These are phyloP conservation scores for Leptopilina myrica DNA, from an alignment of 2,888 invertebrate species.

Conservation along the genomic window DNA sequence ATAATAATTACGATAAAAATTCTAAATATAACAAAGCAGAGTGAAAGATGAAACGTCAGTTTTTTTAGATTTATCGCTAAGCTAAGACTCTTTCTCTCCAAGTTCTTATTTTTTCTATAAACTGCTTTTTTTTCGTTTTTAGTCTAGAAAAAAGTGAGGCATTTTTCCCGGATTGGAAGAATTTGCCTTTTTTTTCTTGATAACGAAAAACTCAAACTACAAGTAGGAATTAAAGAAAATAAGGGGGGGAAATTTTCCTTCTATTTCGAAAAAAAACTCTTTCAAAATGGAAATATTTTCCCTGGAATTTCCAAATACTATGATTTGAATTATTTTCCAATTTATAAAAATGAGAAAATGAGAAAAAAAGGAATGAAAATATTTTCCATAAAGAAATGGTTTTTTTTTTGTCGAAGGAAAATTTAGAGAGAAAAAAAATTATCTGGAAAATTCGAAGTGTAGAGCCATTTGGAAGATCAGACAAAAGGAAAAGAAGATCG, in stretches of 20 bases:
- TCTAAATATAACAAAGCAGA: conserved; percentile 32
- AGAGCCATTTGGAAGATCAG: conserved; percentile 34
- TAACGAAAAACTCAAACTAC: too few species aligned
- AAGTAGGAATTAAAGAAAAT: too few species aligned
- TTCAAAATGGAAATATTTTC: too few species aligned
- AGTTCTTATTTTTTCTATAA: neutral
- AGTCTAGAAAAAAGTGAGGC: too few species aligned
- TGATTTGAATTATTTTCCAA: too few species aligned
- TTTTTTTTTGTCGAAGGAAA: too few species aligned
- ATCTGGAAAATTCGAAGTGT: neutral
- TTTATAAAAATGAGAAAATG: too few species aligned
- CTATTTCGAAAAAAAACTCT: too few species aligned
- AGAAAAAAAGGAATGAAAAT: neutral
- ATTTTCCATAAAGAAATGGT: neutral
- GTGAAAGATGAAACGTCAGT: neutral
- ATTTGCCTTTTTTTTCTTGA: too few species aligned
- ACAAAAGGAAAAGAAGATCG: conserved; percentile 29
- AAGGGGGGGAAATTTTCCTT: too few species aligned
- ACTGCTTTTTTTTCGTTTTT: neutral
- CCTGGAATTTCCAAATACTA: too few species aligned
- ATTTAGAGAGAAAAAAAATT: neutral
- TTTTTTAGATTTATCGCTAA: conserved; percentile 15
- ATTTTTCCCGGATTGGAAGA: too few species aligned
- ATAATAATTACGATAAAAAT: neutral
- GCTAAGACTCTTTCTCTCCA: conserved; percentile 41